phyloP scores from a whole-genome alignment of 2,797 vertebrate genomes.

The Gouania willdenowi region DNA sequence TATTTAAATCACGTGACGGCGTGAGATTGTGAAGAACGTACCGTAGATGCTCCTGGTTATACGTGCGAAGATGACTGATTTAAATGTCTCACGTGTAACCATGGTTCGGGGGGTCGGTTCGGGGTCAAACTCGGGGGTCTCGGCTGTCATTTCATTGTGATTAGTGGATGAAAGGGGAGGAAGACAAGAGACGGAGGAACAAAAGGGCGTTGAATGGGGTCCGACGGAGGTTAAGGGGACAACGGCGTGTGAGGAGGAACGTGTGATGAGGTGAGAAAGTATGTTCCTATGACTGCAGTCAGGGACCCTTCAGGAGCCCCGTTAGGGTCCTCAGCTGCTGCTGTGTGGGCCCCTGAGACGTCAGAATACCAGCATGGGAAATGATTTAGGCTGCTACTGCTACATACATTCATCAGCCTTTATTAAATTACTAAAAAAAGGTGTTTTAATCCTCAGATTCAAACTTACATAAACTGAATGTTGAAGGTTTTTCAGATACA shows the following conservation, averaged over 20 bases:
- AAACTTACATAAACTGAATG: too few species aligned
- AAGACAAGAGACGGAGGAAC: slow-evolving; percentile 10
- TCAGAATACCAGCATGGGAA: too few species aligned
- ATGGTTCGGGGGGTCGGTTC: not conserved
- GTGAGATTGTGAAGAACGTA: too few species aligned
- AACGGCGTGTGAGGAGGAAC: slow-evolving; percentile 3
- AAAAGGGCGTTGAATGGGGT: slow-evolving; percentile 7
- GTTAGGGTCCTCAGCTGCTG: slow-evolving; percentile 16
- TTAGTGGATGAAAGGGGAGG: slow-evolving; percentile 55
- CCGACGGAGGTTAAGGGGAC: slow-evolving; percentile 5
- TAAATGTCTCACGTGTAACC: not conserved
- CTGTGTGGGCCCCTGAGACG: slow-evolving; percentile 13
- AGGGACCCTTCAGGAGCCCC: slow-evolving; percentile 11
- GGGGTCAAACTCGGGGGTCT: slow-evolving; percentile 36
- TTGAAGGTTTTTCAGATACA: too few species aligned
- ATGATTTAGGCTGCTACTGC: too few species aligned
- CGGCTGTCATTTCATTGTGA: slow-evolving; percentile 47
- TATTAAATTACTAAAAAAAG: too few species aligned
- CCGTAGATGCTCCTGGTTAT: too few species aligned
- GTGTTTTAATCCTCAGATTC: too few species aligned
- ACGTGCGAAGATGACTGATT: not conserved
- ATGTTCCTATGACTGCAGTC: slow-evolving; percentile 19
- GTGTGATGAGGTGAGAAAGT: slow-evolving; percentile 1
- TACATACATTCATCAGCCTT: too few species aligned
- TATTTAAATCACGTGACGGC: not conserved